Percentiles rank a stretch among this genome's conserved stretches.
Conservation (phyloP, 2,888 invertebrate species). For the Spicauda simplicius region DNA sequence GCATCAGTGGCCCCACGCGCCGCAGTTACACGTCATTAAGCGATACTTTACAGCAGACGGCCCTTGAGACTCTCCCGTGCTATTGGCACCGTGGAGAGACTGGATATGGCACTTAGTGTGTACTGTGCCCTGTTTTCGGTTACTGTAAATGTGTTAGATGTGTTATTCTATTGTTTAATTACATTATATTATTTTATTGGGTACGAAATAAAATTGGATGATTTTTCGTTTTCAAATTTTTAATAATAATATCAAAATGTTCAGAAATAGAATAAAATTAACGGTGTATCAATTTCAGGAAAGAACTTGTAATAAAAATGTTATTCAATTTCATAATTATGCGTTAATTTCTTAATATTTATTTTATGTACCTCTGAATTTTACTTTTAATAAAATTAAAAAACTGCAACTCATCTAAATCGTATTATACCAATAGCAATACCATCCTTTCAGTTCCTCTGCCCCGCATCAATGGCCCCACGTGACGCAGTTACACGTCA, state of each 20-base stretch:
- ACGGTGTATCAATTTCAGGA: too few species aligned
- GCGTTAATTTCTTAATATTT: too few species aligned
- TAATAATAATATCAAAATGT: too few species aligned
- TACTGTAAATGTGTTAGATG: background rate
- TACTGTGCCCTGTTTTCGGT: background rate
- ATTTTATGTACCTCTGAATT: too few species aligned
- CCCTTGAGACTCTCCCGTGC: conserved; percentile 70
- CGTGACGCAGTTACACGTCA: conserved; percentile 73
- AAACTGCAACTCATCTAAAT: too few species aligned
- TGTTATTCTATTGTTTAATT: too few species aligned
- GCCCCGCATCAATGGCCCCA: background rate
- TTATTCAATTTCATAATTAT: too few species aligned
- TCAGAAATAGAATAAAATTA: too few species aligned
- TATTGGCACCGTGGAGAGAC: conserved; percentile 46
- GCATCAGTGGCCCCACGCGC: conserved; percentile 1
- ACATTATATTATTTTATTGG: too few species aligned
- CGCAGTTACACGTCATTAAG: conserved; percentile 82
- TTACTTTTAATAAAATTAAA: background rate
- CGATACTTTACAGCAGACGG: conserved; percentile 85
- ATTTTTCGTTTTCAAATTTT: too few species aligned
- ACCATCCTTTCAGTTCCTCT: conserved; percentile 4
- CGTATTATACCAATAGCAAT: conserved; percentile 1
- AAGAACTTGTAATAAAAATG: too few species aligned
- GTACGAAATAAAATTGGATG: too few species aligned
- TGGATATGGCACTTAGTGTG: conserved; percentile 53